Conservation (phyloP, 64 coral and sea anemone genomes). For the Actinia tenebrosa region DNA sequence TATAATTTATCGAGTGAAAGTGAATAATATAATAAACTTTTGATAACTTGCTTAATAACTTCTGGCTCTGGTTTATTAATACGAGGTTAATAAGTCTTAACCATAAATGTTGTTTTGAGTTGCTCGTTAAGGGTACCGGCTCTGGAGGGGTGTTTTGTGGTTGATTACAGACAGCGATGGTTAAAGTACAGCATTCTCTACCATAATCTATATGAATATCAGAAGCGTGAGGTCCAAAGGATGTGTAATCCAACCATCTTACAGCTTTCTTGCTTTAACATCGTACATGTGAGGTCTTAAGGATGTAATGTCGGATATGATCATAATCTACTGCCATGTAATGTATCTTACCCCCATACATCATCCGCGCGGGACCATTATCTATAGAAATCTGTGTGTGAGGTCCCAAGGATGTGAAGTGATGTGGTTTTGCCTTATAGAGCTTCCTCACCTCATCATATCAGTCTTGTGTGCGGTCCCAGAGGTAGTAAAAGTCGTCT, state of each 20-base stretch:
- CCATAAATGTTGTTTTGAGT: neutral
- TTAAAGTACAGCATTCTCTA: neutral
- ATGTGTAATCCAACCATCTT: neutral
- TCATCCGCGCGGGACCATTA: too few relatives aligned
- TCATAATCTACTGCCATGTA: too few relatives aligned
- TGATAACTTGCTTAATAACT: neutral
- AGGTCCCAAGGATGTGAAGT: too few relatives aligned
- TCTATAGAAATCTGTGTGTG: too few relatives aligned
- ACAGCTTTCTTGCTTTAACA: too few relatives aligned
- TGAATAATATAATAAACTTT: neutral
- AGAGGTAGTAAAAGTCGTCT: neutral
- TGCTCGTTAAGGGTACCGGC: neutral
- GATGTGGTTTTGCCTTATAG: too few relatives aligned
- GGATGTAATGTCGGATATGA: too few relatives aligned
- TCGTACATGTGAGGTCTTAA: too few relatives aligned
- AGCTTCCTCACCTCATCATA: too few relatives aligned
- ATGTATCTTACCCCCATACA: too few relatives aligned
- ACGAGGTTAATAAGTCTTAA: neutral
- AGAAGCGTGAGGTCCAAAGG: neutral
- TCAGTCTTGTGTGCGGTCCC: too few relatives aligned
- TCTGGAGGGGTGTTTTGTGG: neutral
- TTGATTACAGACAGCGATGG: neutral
- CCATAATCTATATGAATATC: neutral
- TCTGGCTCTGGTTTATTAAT: neutral
- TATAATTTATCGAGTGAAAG: neutral